These are phyloP conservation scores for Holacanthella duospinosa DNA, from an alignment of 2,888 invertebrate species.

Conservation along the genomic window DNA sequence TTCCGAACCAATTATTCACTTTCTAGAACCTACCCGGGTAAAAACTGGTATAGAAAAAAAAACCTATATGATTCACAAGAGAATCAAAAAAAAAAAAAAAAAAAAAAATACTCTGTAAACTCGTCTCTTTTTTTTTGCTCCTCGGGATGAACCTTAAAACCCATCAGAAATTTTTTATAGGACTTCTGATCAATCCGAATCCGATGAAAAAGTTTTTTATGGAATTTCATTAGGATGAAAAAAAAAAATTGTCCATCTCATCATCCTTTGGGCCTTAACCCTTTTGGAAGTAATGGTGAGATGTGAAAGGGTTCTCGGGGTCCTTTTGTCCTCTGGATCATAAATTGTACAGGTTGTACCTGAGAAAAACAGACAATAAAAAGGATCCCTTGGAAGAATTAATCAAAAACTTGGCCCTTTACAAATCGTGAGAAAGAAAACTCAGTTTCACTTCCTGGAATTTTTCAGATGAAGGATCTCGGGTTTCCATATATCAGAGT, in stretches of 20 bases:
- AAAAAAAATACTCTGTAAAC: background rate
- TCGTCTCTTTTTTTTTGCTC: background rate
- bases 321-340: background rate
- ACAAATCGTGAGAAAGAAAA: background rate
- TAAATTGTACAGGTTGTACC: slow-evolving; percentile 3
- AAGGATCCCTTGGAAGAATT: background rate
- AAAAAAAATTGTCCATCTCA: background rate
- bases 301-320: background rate
- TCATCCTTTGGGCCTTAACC: background rate
- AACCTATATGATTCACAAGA: no score
- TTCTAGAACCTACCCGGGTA: background rate
- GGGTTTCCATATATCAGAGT: no score
- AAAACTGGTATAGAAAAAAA: background rate
- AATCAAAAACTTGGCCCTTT: background rate
- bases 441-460: no score
- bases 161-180: no score
- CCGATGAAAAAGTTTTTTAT: no score
- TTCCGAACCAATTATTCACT: background rate
- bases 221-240: background rate
- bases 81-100: background rate
- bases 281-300: background rate
- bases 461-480: no score
- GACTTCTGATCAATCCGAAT: no score
- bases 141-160: background rate
- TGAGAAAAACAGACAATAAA: background rate